Evolutionary conservation across 2,888 invertebrate genomes (phyloP).

Genomic region (Synanthedon andrenaeformis): DNA sequence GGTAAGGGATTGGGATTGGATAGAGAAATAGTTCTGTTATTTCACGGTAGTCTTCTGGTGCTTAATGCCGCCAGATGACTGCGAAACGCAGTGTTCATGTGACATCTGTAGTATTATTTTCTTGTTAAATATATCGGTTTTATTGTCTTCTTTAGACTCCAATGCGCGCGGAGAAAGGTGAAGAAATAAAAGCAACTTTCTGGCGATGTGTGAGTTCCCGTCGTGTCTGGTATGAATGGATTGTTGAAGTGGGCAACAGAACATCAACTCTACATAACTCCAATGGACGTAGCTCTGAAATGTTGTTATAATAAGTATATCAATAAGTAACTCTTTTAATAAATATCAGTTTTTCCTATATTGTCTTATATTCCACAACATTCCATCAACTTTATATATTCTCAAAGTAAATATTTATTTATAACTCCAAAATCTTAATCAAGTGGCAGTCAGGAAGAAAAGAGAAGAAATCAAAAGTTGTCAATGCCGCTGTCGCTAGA

Average conservation of each 20-base stretch:
- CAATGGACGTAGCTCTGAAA: conserved; percentile 56
- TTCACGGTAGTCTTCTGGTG: too few species aligned
- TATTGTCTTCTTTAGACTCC: conserved; percentile 71
- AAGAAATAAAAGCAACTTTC: conserved; percentile 82
- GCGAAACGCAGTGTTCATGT: not conserved
- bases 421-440: too few species aligned
- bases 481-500: conserved; percentile 81
- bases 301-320: conserved; percentile 52
- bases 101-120: not conserved
- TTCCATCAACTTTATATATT: too few species aligned
- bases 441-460: too few species aligned
- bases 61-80: too few species aligned
- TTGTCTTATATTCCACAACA: too few species aligned
- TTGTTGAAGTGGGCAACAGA: conserved; percentile 52
- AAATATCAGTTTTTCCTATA: too few species aligned
- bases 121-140: not conserved
- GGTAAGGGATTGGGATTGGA: too few species aligned
- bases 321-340: not conserved
- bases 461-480: conserved; percentile 82
- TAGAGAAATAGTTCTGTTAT: too few species aligned
- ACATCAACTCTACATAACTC: conserved; percentile 45
- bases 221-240: conserved; percentile 98
- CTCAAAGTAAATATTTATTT: too few species aligned
- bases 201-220: conserved; percentile 85
- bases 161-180: conserved; percentile 76